phyloP scores from a whole-genome alignment of 2,113 vertebrate species.

The Lophius piscatorius region DNA sequence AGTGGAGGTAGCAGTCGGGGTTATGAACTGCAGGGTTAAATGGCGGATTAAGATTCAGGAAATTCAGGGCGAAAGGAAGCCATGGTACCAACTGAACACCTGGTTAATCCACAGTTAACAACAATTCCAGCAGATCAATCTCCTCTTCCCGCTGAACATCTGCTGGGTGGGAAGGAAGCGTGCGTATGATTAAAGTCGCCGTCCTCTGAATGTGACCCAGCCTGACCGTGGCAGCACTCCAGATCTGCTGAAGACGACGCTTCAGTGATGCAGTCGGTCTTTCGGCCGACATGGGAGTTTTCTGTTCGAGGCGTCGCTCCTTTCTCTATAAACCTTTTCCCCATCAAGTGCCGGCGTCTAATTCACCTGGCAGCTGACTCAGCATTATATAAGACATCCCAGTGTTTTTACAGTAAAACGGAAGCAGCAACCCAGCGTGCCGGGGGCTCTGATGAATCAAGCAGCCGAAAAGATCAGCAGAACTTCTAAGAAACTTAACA shows the following conservation, averaged over 20 bases:
- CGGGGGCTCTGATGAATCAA: conserved; percentile 4
- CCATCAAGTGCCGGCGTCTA: conserved; percentile 53
- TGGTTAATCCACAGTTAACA: no score
- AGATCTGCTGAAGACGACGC: conserved; percentile 61
- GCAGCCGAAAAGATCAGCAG: conserved; percentile 1
- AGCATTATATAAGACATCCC: conserved; percentile 67
- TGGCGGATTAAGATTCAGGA: no score
- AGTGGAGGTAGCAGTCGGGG: no score
- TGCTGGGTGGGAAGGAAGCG: conserved; percentile 15
- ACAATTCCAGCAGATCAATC: conserved; percentile 39
- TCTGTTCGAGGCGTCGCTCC: conserved; percentile 38
- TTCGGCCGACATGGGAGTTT: conserved; percentile 25
- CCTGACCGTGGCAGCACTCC: conserved; percentile 52
- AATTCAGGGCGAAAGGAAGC: no score
- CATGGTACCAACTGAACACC: conserved; percentile 37
- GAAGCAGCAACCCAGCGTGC: conserved; percentile 24
- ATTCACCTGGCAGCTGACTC: conserved; percentile 71
- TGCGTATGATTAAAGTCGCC: conserved; percentile 42
- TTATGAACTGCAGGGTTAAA: no score
- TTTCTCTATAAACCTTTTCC: conserved; percentile 52
- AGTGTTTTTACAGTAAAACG: conserved; percentile 57
- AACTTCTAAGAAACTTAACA: background rate
- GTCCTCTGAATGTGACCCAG: conserved; percentile 46
- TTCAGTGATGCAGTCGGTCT: conserved; percentile 2
- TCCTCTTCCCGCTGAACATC: background rate